Evolutionary conservation across 2,113 vertebrate genomes (phyloP).

Genomic region (Hydropotes inermis): DNA sequence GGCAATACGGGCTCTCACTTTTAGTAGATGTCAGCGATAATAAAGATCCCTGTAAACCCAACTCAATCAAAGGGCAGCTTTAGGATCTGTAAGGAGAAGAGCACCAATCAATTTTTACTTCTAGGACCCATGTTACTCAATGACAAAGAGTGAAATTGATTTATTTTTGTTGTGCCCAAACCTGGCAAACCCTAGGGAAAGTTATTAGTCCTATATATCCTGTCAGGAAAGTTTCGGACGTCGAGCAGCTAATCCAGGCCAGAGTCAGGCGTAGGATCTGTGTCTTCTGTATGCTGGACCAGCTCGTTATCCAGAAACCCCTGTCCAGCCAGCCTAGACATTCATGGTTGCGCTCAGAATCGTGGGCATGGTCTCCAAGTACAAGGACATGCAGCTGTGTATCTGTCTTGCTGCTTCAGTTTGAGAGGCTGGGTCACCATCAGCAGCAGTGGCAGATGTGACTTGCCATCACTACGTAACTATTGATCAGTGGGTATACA

Average conservation of each 20-base stretch:
- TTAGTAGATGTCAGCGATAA: rapidly evolving
- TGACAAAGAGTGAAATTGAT: not conserved
- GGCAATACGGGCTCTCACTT: not conserved
- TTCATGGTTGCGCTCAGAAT: rapidly evolving
- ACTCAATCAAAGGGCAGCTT: rapidly evolving
- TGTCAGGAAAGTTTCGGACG: rapidly evolving
- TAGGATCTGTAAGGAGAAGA: not conserved
- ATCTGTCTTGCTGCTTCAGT: not conserved
- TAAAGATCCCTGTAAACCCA: not conserved
- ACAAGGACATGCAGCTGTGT: rapidly evolving
- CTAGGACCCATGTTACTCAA: not conserved
- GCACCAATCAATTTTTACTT: rapidly evolving
- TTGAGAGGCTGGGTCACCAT: not conserved
- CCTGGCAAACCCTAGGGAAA: rapidly evolving
- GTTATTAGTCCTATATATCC: too few relatives aligned
- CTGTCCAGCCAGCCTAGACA: rapidly evolving
- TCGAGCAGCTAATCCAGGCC: too few relatives aligned
- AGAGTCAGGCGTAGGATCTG: rapidly evolving
- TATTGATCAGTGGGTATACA: not conserved
- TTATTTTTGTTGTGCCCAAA: not conserved
- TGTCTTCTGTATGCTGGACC: too few relatives aligned
- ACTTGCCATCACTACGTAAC: rapidly evolving
- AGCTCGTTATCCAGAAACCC: not conserved
- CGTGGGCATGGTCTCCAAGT: rapidly evolving
- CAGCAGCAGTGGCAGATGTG: rapidly evolving